Conservation (phyloP, 2,113 vertebrate species). For the Platycercus adscitus region DNA sequence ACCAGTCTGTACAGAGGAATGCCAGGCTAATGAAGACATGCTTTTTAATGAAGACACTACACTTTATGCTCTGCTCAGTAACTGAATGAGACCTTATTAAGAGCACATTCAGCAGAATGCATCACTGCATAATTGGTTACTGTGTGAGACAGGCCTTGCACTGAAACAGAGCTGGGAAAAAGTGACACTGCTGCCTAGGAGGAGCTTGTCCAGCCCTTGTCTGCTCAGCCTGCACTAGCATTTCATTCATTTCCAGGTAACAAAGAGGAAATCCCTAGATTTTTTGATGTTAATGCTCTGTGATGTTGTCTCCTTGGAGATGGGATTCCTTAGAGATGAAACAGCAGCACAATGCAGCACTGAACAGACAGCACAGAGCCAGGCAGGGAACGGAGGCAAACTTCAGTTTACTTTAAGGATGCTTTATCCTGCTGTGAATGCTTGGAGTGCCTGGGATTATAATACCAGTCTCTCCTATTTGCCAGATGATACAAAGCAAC, state of each 20-base stretch:
- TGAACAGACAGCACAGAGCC: neutral
- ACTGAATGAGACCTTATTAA: neutral
- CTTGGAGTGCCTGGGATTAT: neutral
- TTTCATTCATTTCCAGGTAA: conserved; percentile 27
- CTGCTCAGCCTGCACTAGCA: neutral
- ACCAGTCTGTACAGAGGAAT: neutral
- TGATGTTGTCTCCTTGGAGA: conserved; percentile 45
- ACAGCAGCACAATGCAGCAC: neutral
- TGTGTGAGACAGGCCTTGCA: neutral
- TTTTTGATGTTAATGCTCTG: neutral
- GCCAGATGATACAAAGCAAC: conserved; percentile 37
- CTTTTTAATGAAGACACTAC: neutral
- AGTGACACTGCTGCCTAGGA: neutral
- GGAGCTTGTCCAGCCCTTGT: neutral
- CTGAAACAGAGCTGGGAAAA: neutral
- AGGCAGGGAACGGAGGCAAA: neutral
- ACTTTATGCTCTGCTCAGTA: neutral
- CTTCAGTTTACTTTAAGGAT: conserved; percentile 49
- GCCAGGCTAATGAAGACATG: neutral
- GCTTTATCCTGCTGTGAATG: conserved; percentile 33
- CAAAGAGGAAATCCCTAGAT: conserved; percentile 22
- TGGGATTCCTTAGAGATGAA: conserved; percentile 25
- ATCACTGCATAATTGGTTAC: conserved; percentile 5
- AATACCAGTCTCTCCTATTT: conserved; percentile 22
- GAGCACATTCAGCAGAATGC: conserved; percentile 1